phyloP scores from a whole-genome alignment of 2,113 vertebrate genomes.

The Micronycteris hirsuta region DNA sequence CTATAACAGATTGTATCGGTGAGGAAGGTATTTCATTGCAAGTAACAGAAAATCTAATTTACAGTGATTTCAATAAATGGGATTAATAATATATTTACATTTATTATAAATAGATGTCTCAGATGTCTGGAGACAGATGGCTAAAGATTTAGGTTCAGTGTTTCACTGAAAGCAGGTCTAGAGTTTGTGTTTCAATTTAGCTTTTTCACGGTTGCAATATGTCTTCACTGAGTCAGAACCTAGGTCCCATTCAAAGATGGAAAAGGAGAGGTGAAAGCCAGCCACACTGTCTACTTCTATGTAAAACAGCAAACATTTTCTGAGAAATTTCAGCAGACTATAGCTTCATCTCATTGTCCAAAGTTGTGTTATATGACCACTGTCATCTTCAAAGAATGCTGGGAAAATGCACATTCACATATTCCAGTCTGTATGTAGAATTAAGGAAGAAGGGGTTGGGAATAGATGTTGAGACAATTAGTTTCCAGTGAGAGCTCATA shows the following conservation, averaged over 20 bases:
- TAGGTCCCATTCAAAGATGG: not conserved
- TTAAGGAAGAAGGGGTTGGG: not conserved
- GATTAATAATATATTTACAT: not conserved
- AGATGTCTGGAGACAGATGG: not conserved
- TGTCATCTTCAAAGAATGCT: not conserved
- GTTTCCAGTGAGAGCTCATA: not conserved
- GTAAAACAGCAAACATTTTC: not conserved
- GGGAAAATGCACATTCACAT: not conserved
- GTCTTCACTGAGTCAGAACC: not conserved
- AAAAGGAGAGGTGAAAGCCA: not conserved
- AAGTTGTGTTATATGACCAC: not conserved
- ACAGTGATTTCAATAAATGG: not conserved
- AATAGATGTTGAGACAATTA: not conserved
- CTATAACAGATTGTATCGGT: not conserved
- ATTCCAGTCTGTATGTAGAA: not conserved
- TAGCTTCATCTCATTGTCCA: not conserved
- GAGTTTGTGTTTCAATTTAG: not conserved
- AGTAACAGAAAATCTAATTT: conserved; percentile 9
- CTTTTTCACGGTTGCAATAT: not conserved
- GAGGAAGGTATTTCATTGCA: not conserved
- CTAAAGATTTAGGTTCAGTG: not conserved
- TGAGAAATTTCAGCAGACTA: not conserved
- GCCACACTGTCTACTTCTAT: not conserved
- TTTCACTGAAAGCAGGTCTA: not conserved
- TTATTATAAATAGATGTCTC: not conserved